These are phyloP conservation scores for Smutsia gigantea DNA, from an alignment of 2,797 vertebrate species.

Conservation along the genomic window DNA sequence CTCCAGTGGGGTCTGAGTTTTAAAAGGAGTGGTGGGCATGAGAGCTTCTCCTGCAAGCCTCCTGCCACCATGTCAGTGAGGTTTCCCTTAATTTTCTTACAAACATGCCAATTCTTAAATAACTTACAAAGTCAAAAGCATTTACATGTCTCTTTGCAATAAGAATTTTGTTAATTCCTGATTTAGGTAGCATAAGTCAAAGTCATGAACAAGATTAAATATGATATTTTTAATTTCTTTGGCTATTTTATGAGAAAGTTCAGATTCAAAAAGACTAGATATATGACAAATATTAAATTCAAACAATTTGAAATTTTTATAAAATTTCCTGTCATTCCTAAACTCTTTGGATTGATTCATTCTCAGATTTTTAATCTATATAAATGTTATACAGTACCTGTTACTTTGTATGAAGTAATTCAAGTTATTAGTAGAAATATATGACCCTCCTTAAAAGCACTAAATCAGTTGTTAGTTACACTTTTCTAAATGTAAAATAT, in stretches of 20 bases:
- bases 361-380: background rate
- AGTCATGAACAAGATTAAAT: background rate
- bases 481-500: slow-evolving; percentile 60
- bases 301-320: background rate
- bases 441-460: slow-evolving; percentile 78
- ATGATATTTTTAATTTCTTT: slow-evolving; percentile 9
- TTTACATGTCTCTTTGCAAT: background rate
- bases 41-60: too few species aligned
- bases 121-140: background rate
- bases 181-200: too few species aligned
- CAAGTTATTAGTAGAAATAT: slow-evolving; percentile 77
- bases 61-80: too few species aligned
- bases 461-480: slow-evolving; percentile 65
- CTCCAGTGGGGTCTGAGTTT: too few species aligned
- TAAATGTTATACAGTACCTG: background rate
- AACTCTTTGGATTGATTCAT: slow-evolving; percentile 30
- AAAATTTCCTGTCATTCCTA: background rate
- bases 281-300: slow-evolving; percentile 30
- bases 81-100: too few species aligned
- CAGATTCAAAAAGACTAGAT: background rate
- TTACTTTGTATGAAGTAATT: slow-evolving; percentile 60
- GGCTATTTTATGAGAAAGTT: background rate
- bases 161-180: background rate
- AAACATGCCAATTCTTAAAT: too few species aligned
- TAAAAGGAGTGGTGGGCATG: too few species aligned